These are phyloP conservation scores for Leucoptera coffeella DNA, from an alignment of 2,888 invertebrate genomes.

Conservation along the genomic window DNA sequence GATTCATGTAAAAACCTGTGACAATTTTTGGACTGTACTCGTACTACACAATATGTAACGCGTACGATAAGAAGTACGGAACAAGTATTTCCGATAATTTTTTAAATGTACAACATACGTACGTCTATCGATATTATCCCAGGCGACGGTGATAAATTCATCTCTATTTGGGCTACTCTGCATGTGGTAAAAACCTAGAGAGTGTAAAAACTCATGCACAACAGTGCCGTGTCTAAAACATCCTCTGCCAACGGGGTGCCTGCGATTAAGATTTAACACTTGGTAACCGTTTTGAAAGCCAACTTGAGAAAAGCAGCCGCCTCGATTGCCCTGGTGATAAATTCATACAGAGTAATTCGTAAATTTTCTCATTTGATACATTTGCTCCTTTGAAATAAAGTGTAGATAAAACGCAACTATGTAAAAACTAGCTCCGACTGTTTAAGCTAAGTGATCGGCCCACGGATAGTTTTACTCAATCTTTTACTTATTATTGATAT, in stretches of 20 bases:
- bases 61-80: too few species aligned
- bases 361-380: background rate
- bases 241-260: constrained; percentile 50
- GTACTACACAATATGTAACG: too few species aligned
- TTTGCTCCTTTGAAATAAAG: too few species aligned
- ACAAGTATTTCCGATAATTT: too few species aligned
- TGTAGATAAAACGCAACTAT: too few species aligned
- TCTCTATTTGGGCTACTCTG: constrained; percentile 75
- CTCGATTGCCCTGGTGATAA: constrained; percentile 24
- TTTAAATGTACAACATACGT: constrained; percentile 10
- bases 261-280: constrained; percentile 49
- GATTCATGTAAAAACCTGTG: too few species aligned
- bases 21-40: too few species aligned
- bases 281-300: constrained; percentile 43
- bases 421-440: too few species aligned
- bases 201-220: constrained; percentile 72
- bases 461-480: too few species aligned
- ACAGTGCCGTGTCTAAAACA: constrained; percentile 63
- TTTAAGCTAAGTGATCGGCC: too few species aligned
- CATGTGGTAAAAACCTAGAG: constrained; percentile 78
- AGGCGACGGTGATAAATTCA: constrained; percentile 64
- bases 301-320: constrained; percentile 45
- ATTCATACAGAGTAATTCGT: background rate
- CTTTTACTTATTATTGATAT: too few species aligned
- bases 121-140: constrained; percentile 65